A percentile compares a stretch with the other conserved stretches of the same genome.
These are phyloP conservation scores for Limnodromus scolopaceus DNA, from an alignment of 2,797 vertebrate genomes.

Conservation along the genomic window DNA sequence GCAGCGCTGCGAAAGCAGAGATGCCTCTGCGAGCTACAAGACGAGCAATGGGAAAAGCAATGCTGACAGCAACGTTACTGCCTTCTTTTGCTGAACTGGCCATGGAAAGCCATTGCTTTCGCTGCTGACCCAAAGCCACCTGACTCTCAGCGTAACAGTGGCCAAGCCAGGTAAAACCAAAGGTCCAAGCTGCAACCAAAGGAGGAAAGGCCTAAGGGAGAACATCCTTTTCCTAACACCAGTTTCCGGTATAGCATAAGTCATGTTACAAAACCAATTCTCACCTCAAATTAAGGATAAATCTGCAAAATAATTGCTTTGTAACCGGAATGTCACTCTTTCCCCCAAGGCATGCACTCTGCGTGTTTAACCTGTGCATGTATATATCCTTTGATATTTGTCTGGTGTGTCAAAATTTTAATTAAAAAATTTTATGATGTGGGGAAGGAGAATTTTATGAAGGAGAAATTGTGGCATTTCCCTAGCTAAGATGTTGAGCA, in stretches of 20 bases:
- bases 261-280: neutral
- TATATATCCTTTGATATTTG: neutral
- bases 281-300: neutral
- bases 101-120: rapidly evolving
- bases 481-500: neutral
- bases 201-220: neutral
- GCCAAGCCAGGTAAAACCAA: neutral
- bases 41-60: neutral
- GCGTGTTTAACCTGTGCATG: neutral
- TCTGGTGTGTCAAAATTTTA: neutral
- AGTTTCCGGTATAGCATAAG: neutral
- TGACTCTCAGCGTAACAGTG: neutral
- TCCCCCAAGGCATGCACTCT: neutral
- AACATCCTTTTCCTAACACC: neutral
- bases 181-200: neutral
- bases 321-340: neutral
- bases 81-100: neutral
- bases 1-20: neutral
- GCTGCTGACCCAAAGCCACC: neutral
- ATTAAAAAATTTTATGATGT: neutral
- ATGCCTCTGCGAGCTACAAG: neutral
- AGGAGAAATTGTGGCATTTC: neutral
- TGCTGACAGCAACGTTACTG: neutral
- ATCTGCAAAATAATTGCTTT: neutral
- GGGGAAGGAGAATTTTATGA: too few species aligned